Base-by-base conservation (phyloP, 2,113 vertebrate species). In the Sylvia atricapilla region DNA sequence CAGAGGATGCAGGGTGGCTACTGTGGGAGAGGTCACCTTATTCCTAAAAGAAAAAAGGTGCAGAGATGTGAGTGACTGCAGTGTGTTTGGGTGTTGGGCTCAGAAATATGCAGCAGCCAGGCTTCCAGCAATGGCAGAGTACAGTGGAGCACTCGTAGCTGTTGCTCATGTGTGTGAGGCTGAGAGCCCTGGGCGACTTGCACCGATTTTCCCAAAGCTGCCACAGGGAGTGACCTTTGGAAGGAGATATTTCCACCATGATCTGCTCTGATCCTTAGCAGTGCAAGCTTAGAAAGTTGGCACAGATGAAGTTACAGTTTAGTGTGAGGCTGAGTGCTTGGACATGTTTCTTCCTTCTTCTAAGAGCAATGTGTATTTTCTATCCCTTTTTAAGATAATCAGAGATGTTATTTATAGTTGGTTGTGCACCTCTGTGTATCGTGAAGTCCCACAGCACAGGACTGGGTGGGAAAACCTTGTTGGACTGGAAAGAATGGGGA, bases 351-450 rank as follows among this genome's bases (percentile, higher is more conserved):
- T 94, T 88, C 60, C 72, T 95, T 94, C 79, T 97, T 80, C 74
- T 89, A 73, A 87, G 84, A 85, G 94, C 86, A 84, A 56, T 76
- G 33, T 80, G 89, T 87, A 69, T 91, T 97, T 91, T 94, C 87
- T 89, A 58, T 92, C 77, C 84, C 47, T 95, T 94, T 87, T 93
- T 70, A 94, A 94, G 93, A 81, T 91, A 95, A 87, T 67, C 10
- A 2, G 81, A 93, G 91, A 90, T 80, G 76, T 94, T 97, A 84
- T 94, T 97, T 96, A 75, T 92, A 94, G 70, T 79, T 11, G 25
- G 94, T 91, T 95, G 89, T 96, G 95, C 90, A 94, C 89, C 84
- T 95, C 92, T 94, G 81, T 96, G 90, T 95, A 92, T 92, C 35
- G 68, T 95, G 84, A 96, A 90, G 87, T 91, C 96, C 84, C 93